Base-by-base conservation (phyloP, 2,888 invertebrate species). In the Athalia circularis region DNA sequence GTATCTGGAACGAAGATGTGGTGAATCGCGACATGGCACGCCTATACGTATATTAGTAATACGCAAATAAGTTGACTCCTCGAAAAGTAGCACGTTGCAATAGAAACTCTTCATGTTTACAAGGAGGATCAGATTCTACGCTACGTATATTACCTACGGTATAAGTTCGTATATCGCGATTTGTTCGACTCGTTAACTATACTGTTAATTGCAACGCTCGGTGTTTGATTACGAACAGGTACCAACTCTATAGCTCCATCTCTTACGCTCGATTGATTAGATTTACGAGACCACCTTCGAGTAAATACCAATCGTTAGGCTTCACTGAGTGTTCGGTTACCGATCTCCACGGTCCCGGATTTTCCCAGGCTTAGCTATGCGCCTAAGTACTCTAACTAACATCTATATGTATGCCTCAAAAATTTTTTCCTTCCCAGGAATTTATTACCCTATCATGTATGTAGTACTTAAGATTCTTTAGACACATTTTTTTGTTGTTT, bases 1-100 rank as follows among this genome's bases (percentile, higher is more conserved):
- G 59, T 59, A 59, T 57, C 72, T 72, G 52, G 72, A 72, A 72
- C 72, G 72, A 72, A 59, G 57, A 47, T 29, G 59, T 47, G 7
- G 43, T 7, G 29, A 47, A 72, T 43, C 72, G 9, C 59, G 72
- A 72, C 59, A 59, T 47, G 48, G 57, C 13, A 59, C 57, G 45
- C 72, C 59, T 11, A 7, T 29, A n/a, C n/a, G 29, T 29, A 29
- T 29, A 29, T 29, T 29, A 29, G 7, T 54, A 47, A 59, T 57
- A 72, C 72, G 72, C 72, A 72, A 72, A 72, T 72, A 72, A 72
- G 59, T 72, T 47, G 45, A 72, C 72, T 72, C 59, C 13, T 59
- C 57, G 29, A 59, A 72, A 72, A 72, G 72, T 72, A 15, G 72
- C 59, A 72, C 72, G 59, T 47, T 72, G 72, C 72, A 72, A 72